Conservation (phyloP, 2,113 vertebrate species). For the Octodon degus region DNA sequence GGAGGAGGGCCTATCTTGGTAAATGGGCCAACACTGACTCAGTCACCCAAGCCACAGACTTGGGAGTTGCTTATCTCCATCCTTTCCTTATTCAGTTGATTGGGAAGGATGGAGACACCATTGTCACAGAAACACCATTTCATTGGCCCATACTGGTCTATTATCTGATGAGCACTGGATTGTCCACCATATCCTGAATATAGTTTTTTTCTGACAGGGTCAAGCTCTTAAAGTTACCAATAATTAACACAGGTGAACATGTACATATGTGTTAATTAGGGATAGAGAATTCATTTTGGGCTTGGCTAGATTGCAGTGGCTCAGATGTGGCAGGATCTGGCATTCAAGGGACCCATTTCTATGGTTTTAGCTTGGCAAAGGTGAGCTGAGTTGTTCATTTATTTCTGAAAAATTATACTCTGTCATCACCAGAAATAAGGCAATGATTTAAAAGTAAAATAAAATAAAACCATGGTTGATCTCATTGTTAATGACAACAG, state of each 20-base stretch:
- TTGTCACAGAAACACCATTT: slow-evolving; percentile 9
- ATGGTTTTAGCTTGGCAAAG: background rate
- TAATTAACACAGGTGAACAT: background rate
- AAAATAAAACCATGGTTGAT: background rate
- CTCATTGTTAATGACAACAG: slow-evolving; percentile 67
- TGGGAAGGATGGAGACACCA: background rate
- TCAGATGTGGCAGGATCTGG: background rate
- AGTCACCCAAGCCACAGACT: background rate
- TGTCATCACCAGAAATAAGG: slow-evolving; percentile 47
- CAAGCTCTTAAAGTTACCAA: slow-evolving; percentile 13
- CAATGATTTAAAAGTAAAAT: slow-evolving; percentile 27
- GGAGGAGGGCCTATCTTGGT: background rate
- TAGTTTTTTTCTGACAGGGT: slow-evolving; percentile 8
- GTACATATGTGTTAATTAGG: background rate
- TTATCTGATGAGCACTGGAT: background rate
- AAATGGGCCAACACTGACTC: background rate
- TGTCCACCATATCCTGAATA: background rate
- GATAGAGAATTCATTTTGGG: background rate
- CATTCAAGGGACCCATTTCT: slow-evolving; percentile 3
- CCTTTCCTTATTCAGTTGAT: background rate
- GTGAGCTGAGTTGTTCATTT: background rate
- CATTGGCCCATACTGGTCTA: background rate
- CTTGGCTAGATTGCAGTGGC: background rate
- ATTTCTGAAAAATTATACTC: slow-evolving; percentile 34
- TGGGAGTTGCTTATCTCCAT: background rate